These are phyloP conservation scores for Epinotia demarniana DNA, from an alignment of 2,888 invertebrate species.

Conservation along the genomic window DNA sequence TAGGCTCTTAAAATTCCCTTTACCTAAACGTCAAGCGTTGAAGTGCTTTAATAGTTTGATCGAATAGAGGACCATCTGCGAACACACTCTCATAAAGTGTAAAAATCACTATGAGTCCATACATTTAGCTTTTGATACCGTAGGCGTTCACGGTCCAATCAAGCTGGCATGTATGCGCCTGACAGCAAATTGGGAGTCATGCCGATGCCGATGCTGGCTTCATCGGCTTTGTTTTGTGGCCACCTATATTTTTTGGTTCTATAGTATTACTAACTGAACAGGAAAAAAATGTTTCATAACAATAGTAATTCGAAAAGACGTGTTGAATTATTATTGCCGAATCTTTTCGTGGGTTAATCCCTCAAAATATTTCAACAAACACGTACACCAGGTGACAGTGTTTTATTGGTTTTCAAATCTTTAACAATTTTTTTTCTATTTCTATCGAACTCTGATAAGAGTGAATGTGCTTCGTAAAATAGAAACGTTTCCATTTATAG, in stretches of 20 bases:
- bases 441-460: background rate
- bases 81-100: constrained; percentile 30
- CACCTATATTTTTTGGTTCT: constrained; percentile 17
- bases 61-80: constrained; percentile 6
- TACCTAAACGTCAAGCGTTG: background rate
- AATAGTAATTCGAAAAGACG: background rate
- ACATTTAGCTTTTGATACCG: constrained; percentile 53
- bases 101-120: constrained; percentile 51
- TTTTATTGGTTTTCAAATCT: background rate
- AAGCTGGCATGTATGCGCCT: constrained; percentile 56
- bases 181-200: constrained; percentile 53
- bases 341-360: background rate
- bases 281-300: background rate
- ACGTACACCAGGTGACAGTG: background rate
- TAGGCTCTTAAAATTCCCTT: background rate
- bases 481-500: constrained; percentile 34
- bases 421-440: background rate
- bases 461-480: constrained; percentile 33
- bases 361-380: background rate
- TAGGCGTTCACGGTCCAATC: constrained; percentile 70
- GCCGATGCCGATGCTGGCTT: constrained; percentile 11
- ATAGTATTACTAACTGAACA: background rate
- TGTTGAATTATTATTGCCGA: background rate
- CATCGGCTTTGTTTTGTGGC: constrained; percentile 16
- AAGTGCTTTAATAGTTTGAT: background rate